Conservation (phyloP, 1,140 invertebrate species). For the Heliothis subflexa region DNA sequence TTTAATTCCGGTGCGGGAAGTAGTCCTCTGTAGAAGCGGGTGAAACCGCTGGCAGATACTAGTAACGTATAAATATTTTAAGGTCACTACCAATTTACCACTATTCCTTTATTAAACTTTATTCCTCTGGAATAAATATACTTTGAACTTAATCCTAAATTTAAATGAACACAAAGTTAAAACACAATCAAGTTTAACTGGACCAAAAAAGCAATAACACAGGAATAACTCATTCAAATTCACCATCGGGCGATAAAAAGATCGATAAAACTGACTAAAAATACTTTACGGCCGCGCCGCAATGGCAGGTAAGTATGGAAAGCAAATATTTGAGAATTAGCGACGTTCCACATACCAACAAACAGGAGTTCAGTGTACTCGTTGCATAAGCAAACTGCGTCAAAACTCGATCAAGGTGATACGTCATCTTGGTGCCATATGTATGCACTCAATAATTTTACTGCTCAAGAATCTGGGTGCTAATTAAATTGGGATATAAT, state of each 20-base stretch:
- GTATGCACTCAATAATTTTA: neutral
- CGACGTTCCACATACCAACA: conserved; percentile 14
- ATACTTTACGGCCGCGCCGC: conserved; percentile 17
- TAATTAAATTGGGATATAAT: neutral
- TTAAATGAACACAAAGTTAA: neutral
- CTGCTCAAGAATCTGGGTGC: neutral
- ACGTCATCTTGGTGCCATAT: conserved; percentile 46
- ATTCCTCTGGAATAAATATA: too few species aligned
- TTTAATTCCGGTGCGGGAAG: too few species aligned
- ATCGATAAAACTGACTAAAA: conserved; percentile 22
- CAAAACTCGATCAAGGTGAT: conserved; percentile 73
- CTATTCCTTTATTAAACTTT: too few species aligned
- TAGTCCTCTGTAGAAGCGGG: too few species aligned
- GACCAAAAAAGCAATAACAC: conserved; percentile 5
- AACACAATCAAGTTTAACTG: neutral
- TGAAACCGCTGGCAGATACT: too few species aligned
- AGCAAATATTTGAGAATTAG: conserved; percentile 53
- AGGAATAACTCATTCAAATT: conserved; percentile 14
- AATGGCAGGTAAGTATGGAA: conserved; percentile 10
- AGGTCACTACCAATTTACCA: too few species aligned
- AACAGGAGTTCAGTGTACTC: conserved; percentile 60
- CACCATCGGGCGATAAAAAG: conserved; percentile 6
- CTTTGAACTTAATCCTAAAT: too few species aligned
- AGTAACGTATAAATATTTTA: neutral
- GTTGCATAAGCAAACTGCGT: conserved; percentile 72